phyloP scores from a whole-genome alignment of 2,113 vertebrate species.

The Nesogale talazaci region DNA sequence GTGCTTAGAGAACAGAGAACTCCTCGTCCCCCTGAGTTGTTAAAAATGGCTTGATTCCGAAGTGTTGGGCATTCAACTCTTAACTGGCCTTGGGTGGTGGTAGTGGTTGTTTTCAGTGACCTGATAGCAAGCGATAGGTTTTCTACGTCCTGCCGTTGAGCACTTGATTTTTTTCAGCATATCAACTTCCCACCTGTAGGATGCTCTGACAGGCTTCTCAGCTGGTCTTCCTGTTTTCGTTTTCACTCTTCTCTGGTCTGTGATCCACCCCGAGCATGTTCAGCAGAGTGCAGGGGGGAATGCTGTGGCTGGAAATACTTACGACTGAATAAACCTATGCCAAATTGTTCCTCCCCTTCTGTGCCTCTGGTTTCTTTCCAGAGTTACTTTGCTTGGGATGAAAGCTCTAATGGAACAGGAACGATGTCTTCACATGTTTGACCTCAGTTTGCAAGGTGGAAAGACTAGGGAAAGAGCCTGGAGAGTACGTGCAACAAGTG shows the following conservation, averaged over 20 bases:
- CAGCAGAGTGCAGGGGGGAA: background rate
- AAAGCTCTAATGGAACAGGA: background rate
- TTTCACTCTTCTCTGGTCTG: background rate
- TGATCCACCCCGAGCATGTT: background rate
- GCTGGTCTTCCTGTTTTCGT: background rate
- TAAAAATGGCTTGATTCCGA: background rate
- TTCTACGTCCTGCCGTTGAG: conserved; percentile 1
- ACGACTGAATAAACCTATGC: background rate
- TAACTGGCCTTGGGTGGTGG: background rate
- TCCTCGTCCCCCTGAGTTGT: background rate
- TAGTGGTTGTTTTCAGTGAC: background rate
- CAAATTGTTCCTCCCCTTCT: background rate
- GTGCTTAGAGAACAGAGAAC: too few relatives aligned
- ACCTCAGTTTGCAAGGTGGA: background rate
- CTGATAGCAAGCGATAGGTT: conserved; percentile 15
- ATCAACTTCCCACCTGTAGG: background rate
- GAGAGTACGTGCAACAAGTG: background rate
- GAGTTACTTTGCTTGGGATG: background rate
- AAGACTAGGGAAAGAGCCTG: background rate
- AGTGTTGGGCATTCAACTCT: conserved; percentile 5
- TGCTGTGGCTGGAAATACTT: background rate
- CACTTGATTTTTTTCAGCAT: conserved; percentile 12
- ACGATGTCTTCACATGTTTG: background rate
- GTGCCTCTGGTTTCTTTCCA: conserved; percentile 19
- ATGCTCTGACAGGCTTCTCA: conserved; percentile 13